phyloP scores from a whole-genome alignment of 2,113 vertebrate species.

The Cairina moschata region DNA sequence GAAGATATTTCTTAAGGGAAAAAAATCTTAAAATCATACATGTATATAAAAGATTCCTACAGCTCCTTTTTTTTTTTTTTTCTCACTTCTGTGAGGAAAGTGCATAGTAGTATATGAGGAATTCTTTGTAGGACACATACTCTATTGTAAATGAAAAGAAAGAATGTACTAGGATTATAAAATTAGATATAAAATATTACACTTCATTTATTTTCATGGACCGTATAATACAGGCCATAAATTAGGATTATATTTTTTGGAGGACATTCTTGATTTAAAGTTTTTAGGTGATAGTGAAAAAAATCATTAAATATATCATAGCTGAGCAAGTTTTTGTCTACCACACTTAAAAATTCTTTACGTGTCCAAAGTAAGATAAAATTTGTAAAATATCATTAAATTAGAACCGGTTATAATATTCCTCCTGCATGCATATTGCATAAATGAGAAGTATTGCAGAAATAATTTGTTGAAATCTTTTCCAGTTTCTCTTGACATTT shows the following conservation, averaged over 20 bases:
- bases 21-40: background rate
- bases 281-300: background rate
- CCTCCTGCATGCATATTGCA: background rate
- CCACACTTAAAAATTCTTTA: background rate
- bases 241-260: background rate
- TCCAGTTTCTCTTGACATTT: slow-evolving; percentile 47
- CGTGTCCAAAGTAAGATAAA: background rate
- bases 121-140: background rate
- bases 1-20: background rate
- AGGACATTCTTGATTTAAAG: background rate
- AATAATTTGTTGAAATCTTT: background rate
- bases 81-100: background rate
- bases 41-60: background rate
- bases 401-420: background rate
- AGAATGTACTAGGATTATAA: background rate
- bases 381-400: background rate
- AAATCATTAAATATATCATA: background rate
- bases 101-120: background rate
- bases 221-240: background rate
- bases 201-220: background rate
- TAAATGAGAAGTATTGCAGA: background rate
- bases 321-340: background rate
- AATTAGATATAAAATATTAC: background rate
- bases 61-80: background rate
- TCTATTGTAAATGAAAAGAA: background rate